Conservation (phyloP, 1,140 invertebrate species). For the Triops longicaudatus region DNA sequence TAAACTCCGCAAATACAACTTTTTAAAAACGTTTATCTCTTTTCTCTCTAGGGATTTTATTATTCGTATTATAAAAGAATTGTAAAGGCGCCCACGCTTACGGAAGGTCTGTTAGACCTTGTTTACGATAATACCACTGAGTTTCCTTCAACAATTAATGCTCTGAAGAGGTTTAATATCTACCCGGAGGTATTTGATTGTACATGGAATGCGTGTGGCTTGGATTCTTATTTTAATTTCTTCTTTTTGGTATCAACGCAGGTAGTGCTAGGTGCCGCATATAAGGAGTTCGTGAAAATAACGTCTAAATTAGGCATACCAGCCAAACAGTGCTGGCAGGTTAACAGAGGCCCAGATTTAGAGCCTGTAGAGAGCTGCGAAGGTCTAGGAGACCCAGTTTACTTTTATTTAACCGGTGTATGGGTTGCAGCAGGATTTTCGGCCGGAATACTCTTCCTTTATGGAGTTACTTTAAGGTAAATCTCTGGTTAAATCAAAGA, state of each 20-base stretch:
- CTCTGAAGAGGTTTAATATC: slow-evolving; percentile 68
- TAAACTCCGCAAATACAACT: slow-evolving; percentile 37
- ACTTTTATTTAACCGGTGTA: slow-evolving; percentile 63
- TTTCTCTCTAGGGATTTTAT: slow-evolving; percentile 61
- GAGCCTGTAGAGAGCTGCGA: slow-evolving; percentile 63
- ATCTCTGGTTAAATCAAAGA: slow-evolving; percentile 42
- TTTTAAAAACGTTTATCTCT: slow-evolving; percentile 23
- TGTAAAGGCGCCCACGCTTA: slow-evolving; percentile 54
- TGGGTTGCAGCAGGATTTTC: slow-evolving; percentile 58
- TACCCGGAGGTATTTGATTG: slow-evolving; percentile 61
- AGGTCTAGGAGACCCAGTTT: slow-evolving; percentile 61
- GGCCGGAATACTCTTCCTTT: slow-evolving; percentile 53
- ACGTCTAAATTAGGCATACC: slow-evolving; percentile 34
- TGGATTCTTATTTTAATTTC: background rate
- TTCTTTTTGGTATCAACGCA: slow-evolving; percentile 36
- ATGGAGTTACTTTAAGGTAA: slow-evolving; percentile 39
- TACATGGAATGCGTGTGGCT: background rate
- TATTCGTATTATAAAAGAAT: slow-evolving; percentile 80
- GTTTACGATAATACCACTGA: slow-evolving; percentile 68
- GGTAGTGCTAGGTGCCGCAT: slow-evolving; percentile 50
- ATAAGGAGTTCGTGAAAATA: slow-evolving; percentile 44
- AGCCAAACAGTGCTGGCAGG: slow-evolving; percentile 49
- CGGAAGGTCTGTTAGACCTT: slow-evolving; percentile 53
- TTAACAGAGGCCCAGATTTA: slow-evolving; percentile 54
- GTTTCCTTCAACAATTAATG: slow-evolving; percentile 67